Evolutionary conservation across 2,888 invertebrate species (phyloP).

Genomic region (Nomada fucata): DNA sequence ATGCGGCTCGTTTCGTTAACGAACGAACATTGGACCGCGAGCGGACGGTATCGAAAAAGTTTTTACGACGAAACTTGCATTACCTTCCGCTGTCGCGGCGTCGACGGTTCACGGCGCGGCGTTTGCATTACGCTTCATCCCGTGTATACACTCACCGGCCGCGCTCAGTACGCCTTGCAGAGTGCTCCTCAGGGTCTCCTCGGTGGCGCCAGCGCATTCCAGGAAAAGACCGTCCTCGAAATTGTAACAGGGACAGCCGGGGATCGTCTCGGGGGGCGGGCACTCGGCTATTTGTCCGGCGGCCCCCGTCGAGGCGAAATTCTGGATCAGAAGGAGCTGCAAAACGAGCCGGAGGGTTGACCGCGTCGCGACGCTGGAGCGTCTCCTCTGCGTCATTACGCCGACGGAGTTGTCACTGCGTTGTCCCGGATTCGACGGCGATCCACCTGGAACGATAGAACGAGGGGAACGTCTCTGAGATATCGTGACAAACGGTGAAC

Average conservation of each 20-base stretch:
- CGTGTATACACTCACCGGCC: conserved; percentile 72
- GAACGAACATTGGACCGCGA: conserved; percentile 40
- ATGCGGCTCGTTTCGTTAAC: conserved; percentile 30
- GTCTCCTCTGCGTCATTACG: conserved; percentile 64
- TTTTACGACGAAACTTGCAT: conserved; percentile 19
- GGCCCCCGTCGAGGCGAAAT: conserved; percentile 61
- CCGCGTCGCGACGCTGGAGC: conserved; percentile 58
- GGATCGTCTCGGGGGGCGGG: conserved; percentile 82
- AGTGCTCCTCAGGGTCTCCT: conserved; percentile 89
- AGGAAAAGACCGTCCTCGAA: conserved; percentile 95
- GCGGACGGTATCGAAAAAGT: conserved; percentile 17
- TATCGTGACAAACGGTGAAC: neutral
- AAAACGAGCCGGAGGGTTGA: conserved; percentile 68
- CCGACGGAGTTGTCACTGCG: conserved; percentile 59
- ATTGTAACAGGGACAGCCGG: conserved; percentile 95
- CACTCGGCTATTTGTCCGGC: conserved; percentile 79
- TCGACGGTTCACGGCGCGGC: conserved; percentile 12
- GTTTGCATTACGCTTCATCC: conserved; percentile 19
- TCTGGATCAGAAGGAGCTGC: conserved; percentile 66
- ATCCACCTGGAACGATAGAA: conserved; percentile 64
- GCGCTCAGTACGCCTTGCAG: conserved; percentile 87
- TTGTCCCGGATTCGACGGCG: conserved; percentile 9
- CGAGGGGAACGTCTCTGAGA: neutral
- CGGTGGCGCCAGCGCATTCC: conserved; percentile 94
- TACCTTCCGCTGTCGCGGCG: neutral